These are phyloP conservation scores for Fulmarus glacialis DNA, from an alignment of 2,113 vertebrate species.

Conservation along the genomic window DNA sequence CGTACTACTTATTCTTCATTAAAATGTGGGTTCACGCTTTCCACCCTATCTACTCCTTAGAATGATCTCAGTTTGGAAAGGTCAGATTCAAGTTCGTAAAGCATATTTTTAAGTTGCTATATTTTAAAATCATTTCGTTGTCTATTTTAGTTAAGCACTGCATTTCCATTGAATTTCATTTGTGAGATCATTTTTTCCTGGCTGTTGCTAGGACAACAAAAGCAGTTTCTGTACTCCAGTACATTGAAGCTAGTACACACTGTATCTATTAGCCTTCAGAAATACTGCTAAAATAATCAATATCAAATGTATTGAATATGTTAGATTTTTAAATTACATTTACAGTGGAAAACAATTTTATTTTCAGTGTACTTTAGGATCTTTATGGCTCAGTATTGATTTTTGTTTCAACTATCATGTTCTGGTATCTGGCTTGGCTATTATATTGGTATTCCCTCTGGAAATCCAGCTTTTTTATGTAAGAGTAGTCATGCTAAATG, in stretches of 20 bases:
- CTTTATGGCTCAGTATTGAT: conserved; percentile 52
- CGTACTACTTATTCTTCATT: neutral
- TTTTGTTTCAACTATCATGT: conserved; percentile 44
- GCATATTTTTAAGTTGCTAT: conserved; percentile 15
- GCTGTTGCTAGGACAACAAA: conserved; percentile 80
- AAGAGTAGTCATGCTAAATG: neutral
- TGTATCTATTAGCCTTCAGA: conserved; percentile 71
- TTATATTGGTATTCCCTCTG: conserved; percentile 3
- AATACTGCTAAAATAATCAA: conserved; percentile 74
- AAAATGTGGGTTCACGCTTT: neutral
- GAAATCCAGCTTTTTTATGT: neutral
- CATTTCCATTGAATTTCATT: conserved; percentile 65
- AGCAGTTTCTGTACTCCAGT: neutral
- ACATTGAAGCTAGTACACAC: neutral
- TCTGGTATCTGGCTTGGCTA: neutral
- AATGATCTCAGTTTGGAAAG: neutral
- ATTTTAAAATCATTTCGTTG: conserved; percentile 53
- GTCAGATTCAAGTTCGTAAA: neutral
- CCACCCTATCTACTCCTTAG: neutral
- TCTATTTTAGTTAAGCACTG: conserved; percentile 47
- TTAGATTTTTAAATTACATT: conserved; percentile 75
- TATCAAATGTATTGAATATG: conserved; percentile 73
- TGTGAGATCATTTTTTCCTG: conserved; percentile 46
- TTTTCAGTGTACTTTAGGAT: conserved; percentile 60
- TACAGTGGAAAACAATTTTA: conserved; percentile 69